These are phyloP conservation scores for Pycnonotus jocosus DNA, from an alignment of 2,113 vertebrate species.

Conservation along the genomic window DNA sequence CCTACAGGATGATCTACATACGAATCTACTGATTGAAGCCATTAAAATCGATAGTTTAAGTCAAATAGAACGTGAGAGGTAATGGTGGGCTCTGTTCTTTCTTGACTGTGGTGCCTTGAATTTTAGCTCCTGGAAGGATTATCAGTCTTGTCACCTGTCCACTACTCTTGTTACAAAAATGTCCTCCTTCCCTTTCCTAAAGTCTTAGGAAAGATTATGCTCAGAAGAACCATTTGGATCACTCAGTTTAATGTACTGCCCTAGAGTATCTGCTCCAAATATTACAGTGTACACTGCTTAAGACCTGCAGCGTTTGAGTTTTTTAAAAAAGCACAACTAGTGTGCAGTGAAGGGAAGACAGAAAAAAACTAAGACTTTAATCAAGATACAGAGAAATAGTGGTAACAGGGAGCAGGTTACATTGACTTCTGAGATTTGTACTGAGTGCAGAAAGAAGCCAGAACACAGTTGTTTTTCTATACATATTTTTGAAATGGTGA, in stretches of 20 bases:
- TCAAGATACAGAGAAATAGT: background rate
- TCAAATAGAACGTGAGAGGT: constrained; percentile 92
- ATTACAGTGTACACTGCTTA: background rate
- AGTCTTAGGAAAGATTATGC: background rate
- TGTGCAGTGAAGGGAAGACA: background rate
- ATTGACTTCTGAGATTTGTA: background rate
- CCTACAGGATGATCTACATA: constrained; percentile 85
- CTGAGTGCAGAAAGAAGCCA: background rate
- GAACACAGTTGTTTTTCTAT: background rate
- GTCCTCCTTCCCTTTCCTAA: background rate
- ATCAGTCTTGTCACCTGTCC: background rate
- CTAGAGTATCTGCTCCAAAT: background rate
- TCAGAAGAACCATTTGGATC: background rate
- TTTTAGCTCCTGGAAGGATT: background rate
- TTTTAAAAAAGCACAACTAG: background rate
- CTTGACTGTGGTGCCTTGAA: background rate
- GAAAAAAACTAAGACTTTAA: background rate
- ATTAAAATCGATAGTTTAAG: constrained; percentile 94
- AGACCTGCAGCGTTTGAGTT: background rate
- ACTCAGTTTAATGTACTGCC: background rate
- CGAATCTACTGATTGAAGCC: constrained; percentile 87
- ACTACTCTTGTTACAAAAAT: background rate
- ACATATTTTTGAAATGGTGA: background rate
- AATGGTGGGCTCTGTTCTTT: constrained; percentile 6
- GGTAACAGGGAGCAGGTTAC: background rate